Evolutionary conservation across 2,797 vertebrate species (phyloP), one percentile per base, ranked within the genome.

Genomic region (Lutjanus campechanus): DNA sequence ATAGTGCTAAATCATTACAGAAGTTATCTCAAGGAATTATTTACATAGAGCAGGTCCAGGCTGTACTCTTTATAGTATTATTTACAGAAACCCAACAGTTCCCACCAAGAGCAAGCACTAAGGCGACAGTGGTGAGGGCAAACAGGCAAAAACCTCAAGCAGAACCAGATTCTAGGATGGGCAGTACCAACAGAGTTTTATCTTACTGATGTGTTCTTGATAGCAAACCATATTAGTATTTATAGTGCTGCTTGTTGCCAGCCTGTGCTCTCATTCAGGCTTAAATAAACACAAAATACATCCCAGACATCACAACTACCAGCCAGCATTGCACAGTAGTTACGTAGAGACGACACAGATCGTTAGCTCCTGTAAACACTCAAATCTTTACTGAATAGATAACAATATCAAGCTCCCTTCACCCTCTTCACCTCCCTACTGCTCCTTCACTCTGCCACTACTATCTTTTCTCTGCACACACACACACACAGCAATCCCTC

Each of bases 331-430:
- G 81, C 88, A 82, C 90, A 89, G 90, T 89, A 89, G 91, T 89
- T 90, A 62, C 84, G 56, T 85, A 79, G 89, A 76, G 88, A 92
- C 88, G 92, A 92, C 86, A 91, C 58, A 77, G 71, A 72, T 91
- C 90, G 81, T 92, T 88, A 91, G 66, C 66, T 79, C 55, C 84
- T 72, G 85, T 88, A 81, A 89, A 90, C 85, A 82, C 73, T 77
- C 67, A 67, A 77, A 85, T 88, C 84, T 84, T 82, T 54, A 66
- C 85, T 66, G 62, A 9, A 69, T 51, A 91, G 93, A 94, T 93
- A 91, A 87, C 71, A 63, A 47, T 68, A 88, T 85, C 91, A 74
- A 74, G 47, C 86, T 72, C 69, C 81, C 67, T 51, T 74, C 47
- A 1, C 54, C 53, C 69, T 76, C 66, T 62, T 60, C 44, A 19